Evolutionary conservation across 2,113 vertebrate genomes (phyloP).

Genomic region (Rhinoptilus africanus): DNA sequence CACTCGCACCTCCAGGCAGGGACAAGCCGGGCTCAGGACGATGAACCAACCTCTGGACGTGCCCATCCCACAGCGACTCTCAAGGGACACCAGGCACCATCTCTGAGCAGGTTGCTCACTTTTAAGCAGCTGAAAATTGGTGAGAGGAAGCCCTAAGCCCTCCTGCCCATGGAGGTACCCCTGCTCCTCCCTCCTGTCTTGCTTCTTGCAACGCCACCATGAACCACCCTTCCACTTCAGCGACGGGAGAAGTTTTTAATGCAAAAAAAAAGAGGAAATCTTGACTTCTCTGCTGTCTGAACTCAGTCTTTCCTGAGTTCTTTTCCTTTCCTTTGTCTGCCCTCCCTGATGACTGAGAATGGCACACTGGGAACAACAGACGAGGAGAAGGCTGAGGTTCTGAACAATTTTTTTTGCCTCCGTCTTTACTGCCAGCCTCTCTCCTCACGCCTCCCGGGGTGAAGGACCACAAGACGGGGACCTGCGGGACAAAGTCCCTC

Average conservation of each 20-base stretch:
- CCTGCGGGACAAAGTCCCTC: too few relatives aligned
- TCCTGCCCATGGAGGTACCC: too few relatives aligned
- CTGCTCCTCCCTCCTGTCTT: background rate
- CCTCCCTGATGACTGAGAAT: too few relatives aligned
- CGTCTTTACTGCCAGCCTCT: too few relatives aligned
- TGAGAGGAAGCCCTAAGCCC: background rate
- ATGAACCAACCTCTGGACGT: background rate
- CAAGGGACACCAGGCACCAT: background rate
- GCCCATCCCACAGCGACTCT: background rate
- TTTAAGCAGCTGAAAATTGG: background rate
- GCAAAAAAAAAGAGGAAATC: background rate
- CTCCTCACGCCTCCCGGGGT: too few relatives aligned
- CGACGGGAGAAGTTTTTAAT: rapidly evolving
- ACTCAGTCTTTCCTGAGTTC: background rate
- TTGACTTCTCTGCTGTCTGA: background rate
- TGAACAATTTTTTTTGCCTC: too few relatives aligned
- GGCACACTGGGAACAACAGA: too few relatives aligned
- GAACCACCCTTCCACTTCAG: background rate
- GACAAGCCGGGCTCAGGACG: background rate
- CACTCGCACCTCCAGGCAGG: background rate
- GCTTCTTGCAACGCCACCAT: background rate
- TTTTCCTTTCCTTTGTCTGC: too few relatives aligned
- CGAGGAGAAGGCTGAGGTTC: too few relatives aligned
- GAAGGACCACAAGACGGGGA: too few relatives aligned
- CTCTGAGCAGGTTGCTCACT: background rate